Evolutionary conservation across 1,140 invertebrate genomes (phyloP).

Genomic region (Apis florea): DNA sequence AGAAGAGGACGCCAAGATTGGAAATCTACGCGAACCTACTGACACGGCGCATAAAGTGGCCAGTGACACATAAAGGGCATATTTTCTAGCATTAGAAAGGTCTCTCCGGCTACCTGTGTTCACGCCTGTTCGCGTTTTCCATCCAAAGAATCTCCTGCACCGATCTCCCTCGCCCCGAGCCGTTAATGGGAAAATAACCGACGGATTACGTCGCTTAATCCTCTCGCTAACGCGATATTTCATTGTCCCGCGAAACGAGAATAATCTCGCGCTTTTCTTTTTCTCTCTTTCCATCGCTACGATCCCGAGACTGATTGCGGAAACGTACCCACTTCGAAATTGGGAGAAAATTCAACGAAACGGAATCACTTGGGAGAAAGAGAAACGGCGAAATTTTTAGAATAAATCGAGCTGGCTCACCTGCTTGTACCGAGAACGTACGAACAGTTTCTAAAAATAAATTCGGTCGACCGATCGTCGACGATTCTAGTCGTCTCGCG

Average conservation of each 20-base stretch:
- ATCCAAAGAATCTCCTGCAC: slow-evolving; percentile 64
- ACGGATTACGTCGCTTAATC: slow-evolving; percentile 66
- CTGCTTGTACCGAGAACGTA: slow-evolving; percentile 53
- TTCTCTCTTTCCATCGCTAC: not conserved
- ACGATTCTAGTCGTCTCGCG: slow-evolving; percentile 30
- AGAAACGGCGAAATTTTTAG: not conserved
- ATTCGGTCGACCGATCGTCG: slow-evolving; percentile 43
- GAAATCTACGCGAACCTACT: slow-evolving; percentile 32
- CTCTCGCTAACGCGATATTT: slow-evolving; percentile 62
- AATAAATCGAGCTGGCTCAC: not conserved
- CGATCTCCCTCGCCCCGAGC: slow-evolving; percentile 58
- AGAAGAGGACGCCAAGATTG: no score
- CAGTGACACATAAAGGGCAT: slow-evolving; percentile 80
- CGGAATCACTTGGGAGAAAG: not conserved
- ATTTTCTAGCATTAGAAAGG: slow-evolving; percentile 75
- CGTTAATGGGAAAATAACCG: slow-evolving; percentile 66
- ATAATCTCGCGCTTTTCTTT: slow-evolving; percentile 17
- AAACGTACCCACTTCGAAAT: no score
- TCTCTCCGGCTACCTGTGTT: slow-evolving; percentile 76
- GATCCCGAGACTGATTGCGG: not conserved
- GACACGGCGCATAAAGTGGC: slow-evolving; percentile 73
- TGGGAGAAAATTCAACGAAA: no score
- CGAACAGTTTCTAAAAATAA: slow-evolving; percentile 60
- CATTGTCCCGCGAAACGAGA: slow-evolving; percentile 51
- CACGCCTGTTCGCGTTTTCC: slow-evolving; percentile 69